Base-by-base conservation (phyloP, 2,797 vertebrate species). In the Enteromius afrohamiltoni region DNA sequence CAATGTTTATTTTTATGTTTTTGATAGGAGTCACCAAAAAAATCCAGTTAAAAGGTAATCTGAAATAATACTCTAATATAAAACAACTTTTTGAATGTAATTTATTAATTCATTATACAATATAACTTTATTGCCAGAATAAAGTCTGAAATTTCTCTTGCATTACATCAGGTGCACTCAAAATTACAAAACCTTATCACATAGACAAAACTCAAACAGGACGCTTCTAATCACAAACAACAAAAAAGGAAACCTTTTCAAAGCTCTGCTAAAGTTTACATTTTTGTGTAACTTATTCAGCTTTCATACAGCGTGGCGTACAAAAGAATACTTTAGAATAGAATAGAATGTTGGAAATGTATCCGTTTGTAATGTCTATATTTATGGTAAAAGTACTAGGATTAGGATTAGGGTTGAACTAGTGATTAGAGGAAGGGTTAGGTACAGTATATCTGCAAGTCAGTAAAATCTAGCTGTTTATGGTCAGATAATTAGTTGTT, bases 381-480 rank as follows among this genome's bases (percentile, higher is more conserved):
- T 64, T 31, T 31, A 64, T 17, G 6, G 51, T 4, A 23, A 60
- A 60, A 1, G 23, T 26, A 58, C n/a, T 71, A 53, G 31, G 3
- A 45, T 47, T 71, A 53, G 31, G 3, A 45, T 47, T n/a, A 31
- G 13, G 70, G 6, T 67, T 65, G 40, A 21, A 29, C 58, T 51
- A 65, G 7, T 37, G 60, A n/a, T 74, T 65, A 23, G 4, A 31
- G 19, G 6, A 19, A 26, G 10, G 53, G 53, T 34, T 73, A 17
- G 19, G 64, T 31, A 37, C 19, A 29, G 9, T 10, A 7, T 19
- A 73, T 74, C 7, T 65, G 21, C 23, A 42, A 51, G 19, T 79
- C 77, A 37, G 29, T 79, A 29, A 55, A 73, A 76, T 21, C 10
- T 74, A 75, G 71, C 6, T 47, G 73, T 74, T 47, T 62, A 76